Conservation (phyloP, 2,113 vertebrate genomes). For the Gasterosteus nipponicus region DNA sequence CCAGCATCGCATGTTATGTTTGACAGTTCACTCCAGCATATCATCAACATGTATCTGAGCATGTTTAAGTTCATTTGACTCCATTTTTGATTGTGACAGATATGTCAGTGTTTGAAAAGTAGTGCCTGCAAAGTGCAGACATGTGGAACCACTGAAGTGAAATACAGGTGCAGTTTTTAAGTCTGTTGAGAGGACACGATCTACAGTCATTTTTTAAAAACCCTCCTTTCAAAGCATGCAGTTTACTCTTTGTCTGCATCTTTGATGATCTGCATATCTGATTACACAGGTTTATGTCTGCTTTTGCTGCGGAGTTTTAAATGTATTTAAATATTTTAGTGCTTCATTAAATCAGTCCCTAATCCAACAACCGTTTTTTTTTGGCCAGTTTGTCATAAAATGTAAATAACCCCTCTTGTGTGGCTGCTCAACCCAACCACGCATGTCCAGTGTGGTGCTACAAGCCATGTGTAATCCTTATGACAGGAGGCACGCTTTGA, state of each 20-base stretch:
- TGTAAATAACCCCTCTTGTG: not conserved
- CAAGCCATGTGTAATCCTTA: constrained; percentile 34
- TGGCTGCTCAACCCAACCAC: not conserved
- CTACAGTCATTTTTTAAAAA: not conserved
- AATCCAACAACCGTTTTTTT: not conserved
- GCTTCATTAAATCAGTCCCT: not conserved
- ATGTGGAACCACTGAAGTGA: not conserved
- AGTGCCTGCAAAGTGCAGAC: not conserved
- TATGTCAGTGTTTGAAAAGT: not conserved
- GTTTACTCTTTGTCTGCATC: not conserved
- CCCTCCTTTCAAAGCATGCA: not conserved
- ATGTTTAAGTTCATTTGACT: constrained; percentile 15
- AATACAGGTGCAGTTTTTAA: not conserved
- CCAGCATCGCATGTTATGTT: constrained; percentile 33
- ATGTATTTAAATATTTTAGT: not conserved
- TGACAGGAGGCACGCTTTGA: constrained; percentile 18
- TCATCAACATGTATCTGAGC: constrained; percentile 35
- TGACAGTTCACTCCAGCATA: constrained; percentile 33
- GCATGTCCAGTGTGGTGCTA: constrained; percentile 9
- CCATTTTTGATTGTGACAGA: not conserved
- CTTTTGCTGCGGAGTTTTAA: not conserved
- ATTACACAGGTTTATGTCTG: not conserved
- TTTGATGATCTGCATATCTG: not conserved
- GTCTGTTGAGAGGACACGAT: not conserved
- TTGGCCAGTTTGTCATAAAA: not conserved